These are phyloP conservation scores for Lemur catta DNA, from an alignment of 2,797 vertebrate genomes.

Conservation along the genomic window DNA sequence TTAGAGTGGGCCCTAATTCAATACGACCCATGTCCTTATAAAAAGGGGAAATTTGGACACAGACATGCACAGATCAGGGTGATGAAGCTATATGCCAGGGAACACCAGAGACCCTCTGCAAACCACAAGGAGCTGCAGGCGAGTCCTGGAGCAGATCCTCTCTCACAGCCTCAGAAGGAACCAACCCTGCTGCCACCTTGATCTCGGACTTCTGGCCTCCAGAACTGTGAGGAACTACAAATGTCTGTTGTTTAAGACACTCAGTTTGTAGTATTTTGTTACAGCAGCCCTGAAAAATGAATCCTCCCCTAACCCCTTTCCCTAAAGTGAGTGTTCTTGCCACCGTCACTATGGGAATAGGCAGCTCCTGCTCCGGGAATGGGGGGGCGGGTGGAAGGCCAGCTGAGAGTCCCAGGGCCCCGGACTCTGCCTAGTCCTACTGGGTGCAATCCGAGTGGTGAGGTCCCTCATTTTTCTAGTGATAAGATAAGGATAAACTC, in stretches of 20 bases:
- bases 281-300: not conserved
- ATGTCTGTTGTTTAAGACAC: not conserved
- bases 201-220: not conserved
- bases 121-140: accelerated
- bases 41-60: not conserved
- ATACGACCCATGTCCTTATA: not conserved
- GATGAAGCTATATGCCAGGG: not conserved
- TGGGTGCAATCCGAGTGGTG: not conserved
- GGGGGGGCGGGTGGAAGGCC: no score
- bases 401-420: not conserved
- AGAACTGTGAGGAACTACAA: not conserved
- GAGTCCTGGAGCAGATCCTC: not conserved
- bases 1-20: not conserved
- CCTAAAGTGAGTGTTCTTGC: not conserved
- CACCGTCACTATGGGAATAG: no score
- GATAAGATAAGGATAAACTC: not conserved
- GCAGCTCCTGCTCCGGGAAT: not conserved
- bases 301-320: not conserved
- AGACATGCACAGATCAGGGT: no score
- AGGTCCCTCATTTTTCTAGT: not conserved
- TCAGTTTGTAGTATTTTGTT: not conserved
- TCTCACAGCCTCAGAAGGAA: not conserved
- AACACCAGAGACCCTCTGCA: not conserved
- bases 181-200: accelerated
- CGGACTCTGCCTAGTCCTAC: not conserved